Conservation (phyloP, 30 jellyfish, hydroid and myxozoan genomes). For the Aurelia aurita complex sp. Pacific region DNA sequence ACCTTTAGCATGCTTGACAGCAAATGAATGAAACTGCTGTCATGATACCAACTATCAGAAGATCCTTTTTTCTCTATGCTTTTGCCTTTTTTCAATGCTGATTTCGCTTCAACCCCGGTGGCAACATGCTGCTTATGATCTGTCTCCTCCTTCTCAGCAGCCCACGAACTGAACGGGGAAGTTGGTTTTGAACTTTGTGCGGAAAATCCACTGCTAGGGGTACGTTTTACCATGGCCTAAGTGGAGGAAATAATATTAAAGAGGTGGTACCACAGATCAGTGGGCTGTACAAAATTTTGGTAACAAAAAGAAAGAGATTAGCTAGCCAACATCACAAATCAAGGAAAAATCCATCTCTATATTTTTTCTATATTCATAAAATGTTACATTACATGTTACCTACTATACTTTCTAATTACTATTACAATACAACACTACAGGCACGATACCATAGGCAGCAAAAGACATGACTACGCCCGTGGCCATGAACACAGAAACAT, state of each 20-base stretch:
- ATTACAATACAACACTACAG: too few species aligned
- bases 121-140: slow-evolving; percentile 27
- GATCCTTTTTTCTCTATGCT: slow-evolving; percentile 43
- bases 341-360: too few species aligned
- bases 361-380: too few species aligned
- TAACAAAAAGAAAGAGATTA: too few species aligned
- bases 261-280: too few species aligned
- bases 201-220: slow-evolving; percentile 18
- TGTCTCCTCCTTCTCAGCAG: slow-evolving; percentile 26
- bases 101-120: slow-evolving; percentile 36
- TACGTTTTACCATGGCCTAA: slow-evolving; percentile 56
- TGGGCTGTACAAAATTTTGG: too few species aligned
- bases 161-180: slow-evolving; percentile 76
- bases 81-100: slow-evolving; percentile 26
- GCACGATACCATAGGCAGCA: too few species aligned
- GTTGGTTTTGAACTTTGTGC: slow-evolving; percentile 5
- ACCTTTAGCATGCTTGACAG: slow-evolving; percentile 39
- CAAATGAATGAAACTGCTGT: slow-evolving; percentile 35
- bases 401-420: too few species aligned
- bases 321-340: too few species aligned
- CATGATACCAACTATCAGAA: slow-evolving; percentile 29
- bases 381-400: too few species aligned
- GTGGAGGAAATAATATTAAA: neutral
- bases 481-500: too few species aligned
- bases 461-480: too few species aligned